These are phyloP conservation scores for Okamejei kenojei DNA, from an alignment of 2,797 vertebrate genomes.

Conservation along the genomic window DNA sequence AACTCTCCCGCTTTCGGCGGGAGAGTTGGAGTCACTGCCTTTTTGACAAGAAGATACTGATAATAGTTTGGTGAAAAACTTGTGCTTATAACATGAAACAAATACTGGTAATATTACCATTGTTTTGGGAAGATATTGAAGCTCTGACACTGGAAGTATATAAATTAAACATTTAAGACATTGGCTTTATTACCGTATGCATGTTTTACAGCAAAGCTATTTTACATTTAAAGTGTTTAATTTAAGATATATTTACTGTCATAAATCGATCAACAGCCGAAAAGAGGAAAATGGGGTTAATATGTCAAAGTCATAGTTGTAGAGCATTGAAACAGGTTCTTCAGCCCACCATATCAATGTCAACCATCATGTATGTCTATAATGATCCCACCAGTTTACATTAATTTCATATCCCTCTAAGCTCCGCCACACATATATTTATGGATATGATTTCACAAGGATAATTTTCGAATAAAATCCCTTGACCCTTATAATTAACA, in stretches of 20 bases:
- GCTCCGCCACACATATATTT: background rate
- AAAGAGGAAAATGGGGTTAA: background rate
- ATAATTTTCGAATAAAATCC: background rate
- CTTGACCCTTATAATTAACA: background rate
- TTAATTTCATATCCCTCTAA: no score
- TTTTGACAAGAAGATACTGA: background rate
- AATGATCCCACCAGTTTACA: no score
- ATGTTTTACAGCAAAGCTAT: background rate
- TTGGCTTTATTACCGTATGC: background rate
- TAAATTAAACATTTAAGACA: background rate
- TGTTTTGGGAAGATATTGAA: background rate
- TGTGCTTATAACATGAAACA: background rate
- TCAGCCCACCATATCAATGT: no score
- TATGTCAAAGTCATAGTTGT: no score
- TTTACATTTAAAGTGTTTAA: background rate
- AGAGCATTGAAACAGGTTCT: no score
- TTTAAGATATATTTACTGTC: background rate
- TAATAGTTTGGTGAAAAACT: background rate
- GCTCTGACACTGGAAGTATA: background rate
- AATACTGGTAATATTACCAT: background rate
- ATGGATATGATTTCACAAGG: background rate
- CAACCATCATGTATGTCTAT: no score
- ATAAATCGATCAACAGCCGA: background rate
- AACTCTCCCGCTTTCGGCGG: no score
- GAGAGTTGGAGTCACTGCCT: no score